Evolutionary conservation across 1,140 invertebrate genomes (phyloP), one percentile per base, ranked within the genome.

Genomic region (Orchesella cincta): DNA sequence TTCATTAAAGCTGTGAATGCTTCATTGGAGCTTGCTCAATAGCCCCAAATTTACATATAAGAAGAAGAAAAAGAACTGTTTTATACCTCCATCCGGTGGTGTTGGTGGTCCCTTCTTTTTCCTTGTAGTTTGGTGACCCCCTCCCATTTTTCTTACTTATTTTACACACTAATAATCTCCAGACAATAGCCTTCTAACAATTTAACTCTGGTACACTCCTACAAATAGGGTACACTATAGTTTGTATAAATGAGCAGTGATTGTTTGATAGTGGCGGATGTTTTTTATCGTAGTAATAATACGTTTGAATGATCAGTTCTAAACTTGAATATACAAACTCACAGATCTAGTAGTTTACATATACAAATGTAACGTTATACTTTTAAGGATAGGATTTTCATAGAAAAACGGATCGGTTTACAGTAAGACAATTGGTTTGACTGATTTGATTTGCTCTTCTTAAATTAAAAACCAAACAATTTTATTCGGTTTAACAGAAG

Each of bases 21-120:
- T 14, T 14, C 12, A 57, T n/a, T 14, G 8, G 23, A 57, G 52
- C 52, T n/a, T n/a, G n/a, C n/a, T n/a, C n/a, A n/a, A n/a, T n/a
- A n/a, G n/a, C n/a, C n/a, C n/a, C n/a, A 57, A 57, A 14, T 57
- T 57, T 18, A 5, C 52, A 57, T 57, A 18, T 57, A 16, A 29
- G 14, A 14, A 23, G 31, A 16, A 86, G 83, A 12, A 84, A 83
- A 12, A 73, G 8, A 35, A 23, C 46, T 29, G 28, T 75, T 23
- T 84, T 83, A 26, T 83, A 83, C 33, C 78, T 52, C 72, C 72
- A 70, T 64, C 54, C 26, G 75, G 39, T 0, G 73, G 74, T 29
- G 54, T 74, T 26, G 73, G 73, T 1, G 62, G 29, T 14, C 39
- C 52, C 14, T 52, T 74, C 33, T 57, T 52, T 31, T 57, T 57